Percentiles rank a stretch among this genome's conserved stretches.
Evolutionary conservation across 2,797 vertebrate species (phyloP).

Genomic region (Sebastiscus tertius): DNA sequence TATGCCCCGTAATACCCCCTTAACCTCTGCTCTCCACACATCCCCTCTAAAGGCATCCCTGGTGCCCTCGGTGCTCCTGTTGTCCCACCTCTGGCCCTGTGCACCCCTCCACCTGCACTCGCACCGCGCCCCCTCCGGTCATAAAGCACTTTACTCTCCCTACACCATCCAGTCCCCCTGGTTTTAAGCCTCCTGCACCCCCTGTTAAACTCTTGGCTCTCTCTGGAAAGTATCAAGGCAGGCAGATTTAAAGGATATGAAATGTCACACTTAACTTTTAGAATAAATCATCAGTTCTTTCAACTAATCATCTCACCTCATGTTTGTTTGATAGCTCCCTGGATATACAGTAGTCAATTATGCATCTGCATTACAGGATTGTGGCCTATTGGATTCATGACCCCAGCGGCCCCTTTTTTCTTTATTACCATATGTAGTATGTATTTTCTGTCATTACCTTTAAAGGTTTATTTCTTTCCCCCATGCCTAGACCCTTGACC

Average conservation of each 20-base stretch:
- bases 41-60: conserved; percentile 61
- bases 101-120: conserved; percentile 60
- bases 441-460: conserved; percentile 9
- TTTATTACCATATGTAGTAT: conserved; percentile 7
- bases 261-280: conserved; percentile 55
- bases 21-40: conserved; percentile 66
- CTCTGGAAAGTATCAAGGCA: conserved; percentile 67
- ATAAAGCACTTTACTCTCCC: conserved; percentile 56
- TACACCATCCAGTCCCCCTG: conserved; percentile 32
- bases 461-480: conserved; percentile 29
- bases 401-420: not conserved
- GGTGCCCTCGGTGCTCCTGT: conserved; percentile 53
- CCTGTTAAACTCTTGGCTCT: conserved; percentile 58
- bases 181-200: conserved; percentile 42
- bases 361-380: conserved; percentile 25
- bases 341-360: conserved; percentile 42
- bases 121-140: conserved; percentile 52
- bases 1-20: conserved; percentile 72
- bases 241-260: conserved; percentile 59
- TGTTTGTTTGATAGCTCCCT: conserved; percentile 45
- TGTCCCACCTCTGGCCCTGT: conserved; percentile 63
- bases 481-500: conserved; percentile 85
- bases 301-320: conserved; percentile 43
- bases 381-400: conserved; percentile 12
- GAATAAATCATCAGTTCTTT: conserved; percentile 60